Evolutionary conservation across 2,113 vertebrate genomes (phyloP).

Genomic region (Leucosticte australis): DNA sequence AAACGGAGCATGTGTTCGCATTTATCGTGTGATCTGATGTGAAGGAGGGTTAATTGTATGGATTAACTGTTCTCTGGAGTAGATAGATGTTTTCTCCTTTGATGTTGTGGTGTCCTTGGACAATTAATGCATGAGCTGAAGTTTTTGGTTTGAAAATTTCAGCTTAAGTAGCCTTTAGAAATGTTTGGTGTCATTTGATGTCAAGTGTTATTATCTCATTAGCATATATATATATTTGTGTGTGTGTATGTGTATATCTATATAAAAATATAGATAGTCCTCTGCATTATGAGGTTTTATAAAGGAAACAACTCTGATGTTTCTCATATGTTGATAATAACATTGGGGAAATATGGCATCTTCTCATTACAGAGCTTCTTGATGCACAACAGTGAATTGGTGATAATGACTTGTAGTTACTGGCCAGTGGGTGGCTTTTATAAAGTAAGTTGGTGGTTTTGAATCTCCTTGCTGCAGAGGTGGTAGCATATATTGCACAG

Average conservation of each 20-base stretch:
- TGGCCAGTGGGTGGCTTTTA: background rate
- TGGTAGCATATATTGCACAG: background rate
- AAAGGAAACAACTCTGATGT: background rate
- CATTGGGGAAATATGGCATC: background rate
- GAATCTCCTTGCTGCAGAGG: background rate
- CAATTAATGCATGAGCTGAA: background rate
- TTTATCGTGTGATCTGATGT: background rate
- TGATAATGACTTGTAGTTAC: background rate
- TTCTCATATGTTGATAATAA: background rate
- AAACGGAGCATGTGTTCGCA: background rate
- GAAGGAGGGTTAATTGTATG: slow-evolving; percentile 15
- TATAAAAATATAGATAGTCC: background rate
- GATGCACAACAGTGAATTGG: background rate
- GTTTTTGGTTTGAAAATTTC: background rate
- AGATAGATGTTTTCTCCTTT: background rate
- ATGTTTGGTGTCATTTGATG: background rate
- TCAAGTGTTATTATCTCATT: background rate
- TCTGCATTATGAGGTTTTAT: background rate
- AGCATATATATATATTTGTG: fast-evolving
- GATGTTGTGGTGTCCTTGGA: background rate
- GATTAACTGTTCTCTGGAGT: slow-evolving; percentile 31
- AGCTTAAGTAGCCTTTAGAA: background rate
- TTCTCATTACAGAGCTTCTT: background rate
- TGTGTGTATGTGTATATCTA: background rate
- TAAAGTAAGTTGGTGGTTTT: background rate